Conservation (phyloP, 2,888 invertebrate species). For the Uloborus plumipes region DNA sequence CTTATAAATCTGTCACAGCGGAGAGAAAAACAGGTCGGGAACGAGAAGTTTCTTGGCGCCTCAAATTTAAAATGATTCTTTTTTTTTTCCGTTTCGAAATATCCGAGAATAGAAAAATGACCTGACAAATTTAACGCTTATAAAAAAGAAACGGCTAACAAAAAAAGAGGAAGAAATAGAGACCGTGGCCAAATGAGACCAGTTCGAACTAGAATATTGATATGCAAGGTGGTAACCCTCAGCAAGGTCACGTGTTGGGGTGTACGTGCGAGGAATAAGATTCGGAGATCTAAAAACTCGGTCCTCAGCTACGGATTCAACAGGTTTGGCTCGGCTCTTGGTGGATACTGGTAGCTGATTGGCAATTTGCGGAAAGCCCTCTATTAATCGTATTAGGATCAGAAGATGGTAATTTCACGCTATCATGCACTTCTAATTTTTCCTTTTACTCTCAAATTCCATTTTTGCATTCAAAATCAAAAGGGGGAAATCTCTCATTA, state of each 20-base stretch:
- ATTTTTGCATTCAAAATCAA: no score
- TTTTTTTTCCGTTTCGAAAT: constrained; percentile 1
- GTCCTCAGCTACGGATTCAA: no score
- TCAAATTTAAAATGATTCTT: constrained; percentile 18
- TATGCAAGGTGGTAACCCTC: constrained; percentile 45
- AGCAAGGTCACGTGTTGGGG: constrained; percentile 60
- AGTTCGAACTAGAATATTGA: constrained; percentile 54
- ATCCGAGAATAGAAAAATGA: constrained; percentile 39
- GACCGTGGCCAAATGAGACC: constrained; percentile 15
- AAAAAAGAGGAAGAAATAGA: constrained; percentile 1
- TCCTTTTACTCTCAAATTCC: no score
- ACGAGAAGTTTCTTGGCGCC: constrained; percentile 33
- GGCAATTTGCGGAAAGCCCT: no score
- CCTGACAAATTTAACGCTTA: constrained; percentile 44
- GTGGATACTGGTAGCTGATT: no score
- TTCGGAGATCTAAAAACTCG: constrained; percentile 1
- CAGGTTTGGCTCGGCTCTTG: no score
- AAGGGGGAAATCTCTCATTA: no score
- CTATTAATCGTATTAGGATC: no score
- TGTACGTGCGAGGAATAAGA: constrained; percentile 35
- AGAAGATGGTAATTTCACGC: no score
- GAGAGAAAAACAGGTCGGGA: no score
- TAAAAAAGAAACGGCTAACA: neutral
- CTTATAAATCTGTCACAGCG: no score
- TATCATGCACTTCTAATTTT: no score